phyloP scores from a whole-genome alignment of 2,113 vertebrate species.

The Myiagra hebetior region DNA sequence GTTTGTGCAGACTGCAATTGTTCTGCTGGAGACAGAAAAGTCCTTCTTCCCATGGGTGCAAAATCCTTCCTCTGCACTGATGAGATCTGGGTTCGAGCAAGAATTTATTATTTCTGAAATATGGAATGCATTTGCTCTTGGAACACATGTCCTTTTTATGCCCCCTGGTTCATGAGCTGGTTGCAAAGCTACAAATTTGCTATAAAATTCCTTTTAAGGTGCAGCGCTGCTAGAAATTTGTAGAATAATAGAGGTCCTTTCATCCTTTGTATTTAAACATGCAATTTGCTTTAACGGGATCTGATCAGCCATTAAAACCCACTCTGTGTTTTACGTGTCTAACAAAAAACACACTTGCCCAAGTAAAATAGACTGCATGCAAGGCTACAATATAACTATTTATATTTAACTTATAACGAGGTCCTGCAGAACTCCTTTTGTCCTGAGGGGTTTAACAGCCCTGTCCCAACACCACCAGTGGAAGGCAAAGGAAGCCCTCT shows the following conservation, averaged over 20 bases:
- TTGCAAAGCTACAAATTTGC: constrained; percentile 65
- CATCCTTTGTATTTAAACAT: constrained; percentile 62
- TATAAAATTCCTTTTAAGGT: constrained; percentile 67
- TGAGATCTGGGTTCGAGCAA: constrained; percentile 13
- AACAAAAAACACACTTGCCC: constrained; percentile 57
- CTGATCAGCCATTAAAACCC: constrained; percentile 49
- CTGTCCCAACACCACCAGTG: not conserved
- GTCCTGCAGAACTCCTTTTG: not conserved
- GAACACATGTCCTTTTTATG: constrained; percentile 60
- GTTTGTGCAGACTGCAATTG: not conserved
- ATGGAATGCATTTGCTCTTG: constrained; percentile 61
- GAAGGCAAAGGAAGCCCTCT: not conserved
- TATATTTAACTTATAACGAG: not conserved
- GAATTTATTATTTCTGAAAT: constrained; percentile 58
- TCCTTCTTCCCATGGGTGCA: not conserved
- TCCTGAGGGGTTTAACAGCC: constrained; percentile 2
- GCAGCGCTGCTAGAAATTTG: constrained; percentile 55
- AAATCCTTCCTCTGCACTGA: not conserved
- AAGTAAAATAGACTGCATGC: not conserved
- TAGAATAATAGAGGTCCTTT: constrained; percentile 60
- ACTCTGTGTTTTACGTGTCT: constrained; percentile 53
- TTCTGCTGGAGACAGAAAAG: not conserved
- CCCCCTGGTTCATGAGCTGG: constrained; percentile 42
- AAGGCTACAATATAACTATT: constrained; percentile 24
- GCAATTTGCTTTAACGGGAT: constrained; percentile 59